Conservation (phyloP, 37 sponge, comb jelly and placozoan genomes). For the Lycopodina hypogea region DNA sequence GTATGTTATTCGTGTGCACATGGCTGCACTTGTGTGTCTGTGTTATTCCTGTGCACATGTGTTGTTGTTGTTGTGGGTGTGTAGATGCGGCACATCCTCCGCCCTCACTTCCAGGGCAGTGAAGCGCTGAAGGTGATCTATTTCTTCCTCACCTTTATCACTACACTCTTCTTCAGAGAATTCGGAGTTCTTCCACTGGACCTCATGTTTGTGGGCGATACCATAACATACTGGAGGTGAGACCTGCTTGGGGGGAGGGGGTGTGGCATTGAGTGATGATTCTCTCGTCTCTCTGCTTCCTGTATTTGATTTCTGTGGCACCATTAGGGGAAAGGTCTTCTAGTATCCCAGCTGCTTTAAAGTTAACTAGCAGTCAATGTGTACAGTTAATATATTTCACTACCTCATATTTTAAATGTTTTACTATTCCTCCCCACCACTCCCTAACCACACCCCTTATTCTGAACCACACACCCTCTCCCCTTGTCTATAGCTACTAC, state of each 20-base stretch:
- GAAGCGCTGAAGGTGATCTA: conserved; percentile 30
- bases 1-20: background rate
- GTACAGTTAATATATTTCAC: too few species aligned
- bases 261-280: background rate
- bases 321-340: background rate
- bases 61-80: background rate
- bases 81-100: conserved; percentile 57
- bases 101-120: conserved; percentile 54
- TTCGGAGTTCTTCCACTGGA: conserved; percentile 18
- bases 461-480: background rate
- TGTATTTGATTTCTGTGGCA: background rate
- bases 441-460: background rate
- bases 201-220: background rate
- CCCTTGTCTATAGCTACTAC: conserved; percentile 18
- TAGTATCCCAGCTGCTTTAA: background rate
- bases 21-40: background rate
- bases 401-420: too few species aligned
- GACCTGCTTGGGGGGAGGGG: background rate
- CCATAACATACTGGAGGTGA: conserved; percentile 35
- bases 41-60: background rate
- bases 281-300: background rate
- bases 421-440: too few species aligned
- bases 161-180: conserved; percentile 39
- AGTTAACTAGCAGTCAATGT: too few species aligned
- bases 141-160: conserved; percentile 56